Conservation (phyloP, 2,888 invertebrate species). For the Anoplius nigerrimus region DNA sequence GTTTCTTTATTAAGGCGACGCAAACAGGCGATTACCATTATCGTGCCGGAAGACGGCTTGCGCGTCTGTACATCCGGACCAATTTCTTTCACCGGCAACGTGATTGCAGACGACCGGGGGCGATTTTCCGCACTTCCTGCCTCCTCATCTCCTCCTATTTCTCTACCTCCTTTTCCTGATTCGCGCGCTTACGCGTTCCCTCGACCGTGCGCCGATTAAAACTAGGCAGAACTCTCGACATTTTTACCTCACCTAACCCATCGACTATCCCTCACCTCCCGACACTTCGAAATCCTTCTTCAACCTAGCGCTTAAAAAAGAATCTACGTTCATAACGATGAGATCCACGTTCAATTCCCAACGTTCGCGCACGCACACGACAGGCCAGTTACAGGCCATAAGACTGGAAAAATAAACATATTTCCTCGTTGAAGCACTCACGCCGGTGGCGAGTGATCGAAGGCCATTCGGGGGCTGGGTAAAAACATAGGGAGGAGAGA, state of each 20-base stretch:
- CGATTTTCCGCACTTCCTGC: constrained; percentile 33
- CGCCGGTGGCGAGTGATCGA: constrained; percentile 15
- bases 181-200: constrained; percentile 22
- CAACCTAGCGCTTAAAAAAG: too few species aligned
- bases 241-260: too few species aligned
- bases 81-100: constrained; percentile 32
- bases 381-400: too few species aligned
- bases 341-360: too few species aligned
- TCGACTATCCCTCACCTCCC: too few species aligned
- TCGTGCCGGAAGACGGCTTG: too few species aligned
- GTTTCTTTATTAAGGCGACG: neutral
- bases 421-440: neutral
- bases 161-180: constrained; percentile 12
- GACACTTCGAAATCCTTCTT: too few species aligned
- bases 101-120: constrained; percentile 37
- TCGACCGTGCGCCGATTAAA: constrained; percentile 21
- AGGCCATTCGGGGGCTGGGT: constrained; percentile 9
- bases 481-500: neutral
- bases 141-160: constrained; percentile 23
- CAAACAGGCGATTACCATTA: too few species aligned
- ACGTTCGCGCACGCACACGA: too few species aligned
- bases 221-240: neutral
- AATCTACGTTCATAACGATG: too few species aligned
- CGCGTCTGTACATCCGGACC: constrained; percentile 2
- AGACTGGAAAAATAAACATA: too few species aligned